Evolutionary conservation across 2,888 invertebrate genomes (phyloP).

Genomic region (Stegana nigrithorax): DNA sequence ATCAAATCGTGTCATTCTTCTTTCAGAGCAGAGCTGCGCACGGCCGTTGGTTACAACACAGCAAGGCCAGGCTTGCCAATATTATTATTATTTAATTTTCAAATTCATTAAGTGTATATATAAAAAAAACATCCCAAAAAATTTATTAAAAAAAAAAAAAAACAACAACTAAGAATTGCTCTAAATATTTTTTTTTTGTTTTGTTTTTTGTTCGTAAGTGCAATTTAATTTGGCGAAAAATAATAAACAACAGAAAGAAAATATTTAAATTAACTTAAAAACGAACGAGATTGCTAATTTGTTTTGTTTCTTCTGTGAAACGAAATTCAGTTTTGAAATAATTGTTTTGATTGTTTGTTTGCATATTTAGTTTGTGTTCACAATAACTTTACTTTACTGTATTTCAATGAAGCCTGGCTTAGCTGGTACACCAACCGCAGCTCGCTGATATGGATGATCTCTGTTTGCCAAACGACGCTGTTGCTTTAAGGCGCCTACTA

Average conservation of each 20-base stretch:
- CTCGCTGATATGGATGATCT: slow-evolving; percentile 98
- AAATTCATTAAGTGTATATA: slow-evolving; percentile 15
- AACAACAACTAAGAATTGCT: not conserved
- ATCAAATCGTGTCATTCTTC: slow-evolving; percentile 16
- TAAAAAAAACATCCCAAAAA: slow-evolving; percentile 9
- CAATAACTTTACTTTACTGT: slow-evolving; percentile 32
- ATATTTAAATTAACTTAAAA: slow-evolving; percentile 23
- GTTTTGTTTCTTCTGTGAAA: slow-evolving; percentile 26
- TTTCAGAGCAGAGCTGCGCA: slow-evolving; percentile 27
- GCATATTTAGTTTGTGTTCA: slow-evolving; percentile 21
- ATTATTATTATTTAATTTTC: not conserved
- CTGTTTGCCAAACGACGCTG: slow-evolving; percentile 86
- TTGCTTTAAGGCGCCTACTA: slow-evolving; percentile 71
- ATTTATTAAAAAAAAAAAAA: not conserved
- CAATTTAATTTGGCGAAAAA: not conserved
- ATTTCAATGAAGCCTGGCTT: slow-evolving; percentile 68
- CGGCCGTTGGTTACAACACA: no score
- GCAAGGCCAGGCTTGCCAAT: slow-evolving; percentile 23
- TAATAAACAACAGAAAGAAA: slow-evolving; percentile 21
- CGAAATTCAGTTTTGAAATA: slow-evolving; percentile 30
- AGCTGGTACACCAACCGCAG: slow-evolving; percentile 79
- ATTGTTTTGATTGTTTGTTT: slow-evolving; percentile 19
- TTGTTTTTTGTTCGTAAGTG: not conserved
- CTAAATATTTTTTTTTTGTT: not conserved
- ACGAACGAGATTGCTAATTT: slow-evolving; percentile 27